Conservation (phyloP, 2,797 vertebrate genomes). For the Eupleurogrammus muticus region DNA sequence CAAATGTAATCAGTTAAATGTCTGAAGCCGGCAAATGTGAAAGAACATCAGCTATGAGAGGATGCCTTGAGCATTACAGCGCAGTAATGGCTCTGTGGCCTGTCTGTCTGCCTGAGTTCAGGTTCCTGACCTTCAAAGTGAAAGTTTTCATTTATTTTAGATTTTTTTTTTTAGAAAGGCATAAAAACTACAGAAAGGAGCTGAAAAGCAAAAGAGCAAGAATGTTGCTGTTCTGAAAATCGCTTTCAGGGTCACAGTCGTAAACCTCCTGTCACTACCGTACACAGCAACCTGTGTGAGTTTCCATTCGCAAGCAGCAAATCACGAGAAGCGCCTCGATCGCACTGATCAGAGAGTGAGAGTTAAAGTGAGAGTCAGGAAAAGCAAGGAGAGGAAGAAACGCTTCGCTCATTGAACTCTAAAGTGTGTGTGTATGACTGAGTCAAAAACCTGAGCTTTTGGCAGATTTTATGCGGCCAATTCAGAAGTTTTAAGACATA, state of each 20-base stretch:
- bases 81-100: slow-evolving; percentile 39
- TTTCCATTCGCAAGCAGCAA: neutral
- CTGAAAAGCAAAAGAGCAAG: slow-evolving; percentile 18
- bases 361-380: neutral
- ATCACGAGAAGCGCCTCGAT: slow-evolving; percentile 3
- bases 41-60: slow-evolving; percentile 46
- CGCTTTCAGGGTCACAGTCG: slow-evolving; percentile 2
- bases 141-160: slow-evolving; percentile 10
- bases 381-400: slow-evolving; percentile 4
- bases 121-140: slow-evolving; percentile 48
- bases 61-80: slow-evolving; percentile 6
- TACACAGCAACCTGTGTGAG: neutral
- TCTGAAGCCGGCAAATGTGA: slow-evolving; percentile 40
- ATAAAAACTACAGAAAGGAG: slow-evolving; percentile 7
- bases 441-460: slow-evolving; percentile 20
- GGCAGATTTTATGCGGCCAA: slow-evolving; percentile 32
- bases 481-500: slow-evolving; percentile 17
- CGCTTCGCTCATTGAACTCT: neutral
- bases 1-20: slow-evolving; percentile 64
- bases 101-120: slow-evolving; percentile 16
- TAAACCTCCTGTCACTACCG: neutral
- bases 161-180: slow-evolving; percentile 7
- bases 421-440: slow-evolving; percentile 20
- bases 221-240: neutral
- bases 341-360: neutral